Base-by-base conservation (phyloP, 2,888 invertebrate genomes). In the Lithophane socia region DNA sequence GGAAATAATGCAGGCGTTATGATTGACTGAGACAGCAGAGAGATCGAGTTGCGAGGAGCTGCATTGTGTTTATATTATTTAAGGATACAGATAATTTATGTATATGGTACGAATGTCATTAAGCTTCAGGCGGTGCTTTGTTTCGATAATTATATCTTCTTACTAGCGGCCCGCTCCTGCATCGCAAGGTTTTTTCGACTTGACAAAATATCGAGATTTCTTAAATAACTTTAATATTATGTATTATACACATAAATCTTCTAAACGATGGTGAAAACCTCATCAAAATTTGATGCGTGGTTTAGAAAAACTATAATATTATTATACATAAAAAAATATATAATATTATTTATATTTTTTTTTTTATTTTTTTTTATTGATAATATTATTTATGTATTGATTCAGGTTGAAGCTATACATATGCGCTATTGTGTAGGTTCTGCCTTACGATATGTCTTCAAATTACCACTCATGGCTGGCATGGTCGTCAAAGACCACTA, bases 1-100 rank as follows among this genome's bases (percentile, higher is more conserved):
- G 24, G 61, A 66, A 75, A 80, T 75, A 67, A 79, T 75, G 67
- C 44, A 63, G 18, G 12, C 63, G 56, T 52, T 63, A 52, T 67
- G 66, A 79, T 63, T 81, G 79, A 56, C 24, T 49, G n/a, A 16
- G 61, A 67, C 67, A 74, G 56, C 16, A 47, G 16, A n/a, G 49
- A 49, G 12, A 77, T 75, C n/a, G 61, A 77, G 56, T 18, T 24
- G 37, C 49, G 7, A 61, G 60, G 65, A 16, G 8, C n/a, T 68
- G 52, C 52, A 64, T 68, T 63, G 58, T 67, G 29, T 58, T 54
- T 16, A 78, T 60, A 29, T 77, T 18, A 44, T 24, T 24, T 77
- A 42, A 49, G 42, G 42, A 67, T 29, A 21, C 29, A 44, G 9
- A 37, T 21, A 4, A 3, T 24, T 8, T 47, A n/a, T n/a, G 1